Conservation (phyloP, 1,140 invertebrate genomes). For the Drosophila ambigua region DNA sequence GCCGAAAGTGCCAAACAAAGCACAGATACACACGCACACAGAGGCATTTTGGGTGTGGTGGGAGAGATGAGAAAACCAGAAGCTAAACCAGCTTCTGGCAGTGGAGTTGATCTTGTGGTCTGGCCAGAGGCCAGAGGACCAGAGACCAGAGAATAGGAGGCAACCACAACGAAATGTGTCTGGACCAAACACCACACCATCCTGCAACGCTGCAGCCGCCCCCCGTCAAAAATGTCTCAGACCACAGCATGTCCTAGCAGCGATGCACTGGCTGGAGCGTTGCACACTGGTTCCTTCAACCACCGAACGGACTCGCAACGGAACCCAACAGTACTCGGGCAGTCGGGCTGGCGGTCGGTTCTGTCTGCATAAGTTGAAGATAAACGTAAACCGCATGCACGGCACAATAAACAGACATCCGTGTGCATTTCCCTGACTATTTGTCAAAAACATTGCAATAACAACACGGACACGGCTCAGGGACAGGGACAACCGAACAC, state of each 20-base stretch:
- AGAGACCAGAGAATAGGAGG: conserved; percentile 36
- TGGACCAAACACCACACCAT: conserved; percentile 63
- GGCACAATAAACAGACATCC: conserved; percentile 82
- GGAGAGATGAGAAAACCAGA: conserved; percentile 40
- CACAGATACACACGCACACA: conserved; percentile 11
- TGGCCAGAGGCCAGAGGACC: conserved; percentile 24
- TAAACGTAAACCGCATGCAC: conserved; percentile 82
- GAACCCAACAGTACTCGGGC: conserved; percentile 39
- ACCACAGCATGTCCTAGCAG: conserved; percentile 58
- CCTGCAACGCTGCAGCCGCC: background rate
- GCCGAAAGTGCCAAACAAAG: conserved; percentile 53
- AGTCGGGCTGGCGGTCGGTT: too few relatives aligned
- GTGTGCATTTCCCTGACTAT: conserved; percentile 82
- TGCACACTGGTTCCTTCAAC: background rate
- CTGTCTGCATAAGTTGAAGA: conserved; percentile 81
- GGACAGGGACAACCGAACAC: conserved; percentile 51
- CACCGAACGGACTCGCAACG: conserved; percentile 5
- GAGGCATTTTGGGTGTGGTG: background rate
- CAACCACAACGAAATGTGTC: conserved; percentile 77
- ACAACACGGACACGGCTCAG: conserved; percentile 51
- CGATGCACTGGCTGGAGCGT: conserved; percentile 10
- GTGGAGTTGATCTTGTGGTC: conserved; percentile 59
- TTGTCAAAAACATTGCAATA: conserved; percentile 82
- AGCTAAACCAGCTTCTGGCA: conserved; percentile 45
- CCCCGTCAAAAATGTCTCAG: conserved; percentile 63